Evolutionary conservation across 2,113 vertebrate species (phyloP).

Genomic region (Eubucco bourcierii): DNA sequence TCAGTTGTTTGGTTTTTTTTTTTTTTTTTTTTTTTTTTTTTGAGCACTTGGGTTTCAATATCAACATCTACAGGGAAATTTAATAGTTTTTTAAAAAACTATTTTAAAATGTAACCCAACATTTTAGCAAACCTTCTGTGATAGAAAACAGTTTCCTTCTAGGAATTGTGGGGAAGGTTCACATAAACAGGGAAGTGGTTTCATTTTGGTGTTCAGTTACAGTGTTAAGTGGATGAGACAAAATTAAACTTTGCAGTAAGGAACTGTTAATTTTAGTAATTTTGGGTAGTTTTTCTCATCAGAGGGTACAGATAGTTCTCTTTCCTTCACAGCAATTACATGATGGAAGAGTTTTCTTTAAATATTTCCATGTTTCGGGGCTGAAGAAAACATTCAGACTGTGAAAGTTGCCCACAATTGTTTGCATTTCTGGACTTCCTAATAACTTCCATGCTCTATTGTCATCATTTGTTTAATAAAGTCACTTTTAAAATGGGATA

Average conservation of each 20-base stretch:
- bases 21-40: too few species aligned
- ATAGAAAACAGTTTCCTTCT: not conserved
- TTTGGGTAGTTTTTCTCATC: slow-evolving; percentile 53
- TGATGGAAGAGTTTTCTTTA: slow-evolving; percentile 5
- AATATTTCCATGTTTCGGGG: not conserved
- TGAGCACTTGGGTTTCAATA: not conserved
- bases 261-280: slow-evolving; percentile 54
- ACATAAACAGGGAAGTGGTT: slow-evolving; percentile 18
- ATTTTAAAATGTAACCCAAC: not conserved
- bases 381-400: not conserved
- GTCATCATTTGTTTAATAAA: not conserved
- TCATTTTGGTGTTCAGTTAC: slow-evolving; percentile 24
- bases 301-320: slow-evolving; percentile 61
- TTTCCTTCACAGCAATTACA: slow-evolving; percentile 31
- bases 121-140: not conserved
- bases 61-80: not conserved
- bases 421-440: not conserved
- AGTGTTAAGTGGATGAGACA: slow-evolving; percentile 11
- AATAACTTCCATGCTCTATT: not conserved
- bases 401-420: not conserved
- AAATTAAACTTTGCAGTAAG: slow-evolving; percentile 60
- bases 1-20: too few species aligned
- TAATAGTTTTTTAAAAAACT: not conserved
- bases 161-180: slow-evolving; percentile 17
- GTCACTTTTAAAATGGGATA: not conserved